Percentiles rank a stretch among this genome's conserved stretches.
phyloP scores from a whole-genome alignment of 2,797 vertebrate genomes.

The Craterocephalus amniculus region DNA sequence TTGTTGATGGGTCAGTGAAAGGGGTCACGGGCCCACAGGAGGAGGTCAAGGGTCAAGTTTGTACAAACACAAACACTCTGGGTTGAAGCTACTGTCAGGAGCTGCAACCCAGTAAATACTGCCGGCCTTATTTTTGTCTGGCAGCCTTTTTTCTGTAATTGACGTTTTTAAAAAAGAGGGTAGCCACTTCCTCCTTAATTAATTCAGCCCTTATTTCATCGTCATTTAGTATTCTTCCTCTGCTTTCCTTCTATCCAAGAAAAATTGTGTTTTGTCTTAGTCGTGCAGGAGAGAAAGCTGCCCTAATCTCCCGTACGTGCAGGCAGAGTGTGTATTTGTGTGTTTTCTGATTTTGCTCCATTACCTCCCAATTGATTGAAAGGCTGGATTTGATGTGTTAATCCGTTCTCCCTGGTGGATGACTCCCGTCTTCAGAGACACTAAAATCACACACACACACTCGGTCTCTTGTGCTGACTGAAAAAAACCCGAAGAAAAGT shows the following conservation, averaged over 20 bases:
- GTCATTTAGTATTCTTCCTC: background rate
- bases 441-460: constrained; percentile 52
- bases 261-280: constrained; percentile 11
- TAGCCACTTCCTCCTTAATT: background rate
- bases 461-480: constrained; percentile 14
- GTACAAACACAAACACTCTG: constrained; percentile 51
- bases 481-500: constrained; percentile 38
- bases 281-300: constrained; percentile 21
- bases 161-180: background rate
- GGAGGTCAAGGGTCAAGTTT: constrained; percentile 68
- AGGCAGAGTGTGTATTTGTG: constrained; percentile 34
- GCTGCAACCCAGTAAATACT: background rate
- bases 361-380: constrained; percentile 76
- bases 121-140: background rate
- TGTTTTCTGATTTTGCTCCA: constrained; percentile 62
- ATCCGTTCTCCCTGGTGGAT: constrained; percentile 74
- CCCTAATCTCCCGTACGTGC: constrained; percentile 36
- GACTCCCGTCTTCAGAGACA: constrained; percentile 74
- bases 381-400: constrained; percentile 77
- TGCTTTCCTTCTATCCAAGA: background rate
- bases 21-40: constrained; percentile 53
- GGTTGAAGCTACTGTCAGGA: constrained; percentile 43
- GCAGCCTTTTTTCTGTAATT: background rate
- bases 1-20: constrained; percentile 72
- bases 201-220: background rate